A percentile compares a stretch with the other conserved stretches of the same genome.
phyloP scores from a whole-genome alignment of 2,888 invertebrate species.

The Acleris laterana region DNA sequence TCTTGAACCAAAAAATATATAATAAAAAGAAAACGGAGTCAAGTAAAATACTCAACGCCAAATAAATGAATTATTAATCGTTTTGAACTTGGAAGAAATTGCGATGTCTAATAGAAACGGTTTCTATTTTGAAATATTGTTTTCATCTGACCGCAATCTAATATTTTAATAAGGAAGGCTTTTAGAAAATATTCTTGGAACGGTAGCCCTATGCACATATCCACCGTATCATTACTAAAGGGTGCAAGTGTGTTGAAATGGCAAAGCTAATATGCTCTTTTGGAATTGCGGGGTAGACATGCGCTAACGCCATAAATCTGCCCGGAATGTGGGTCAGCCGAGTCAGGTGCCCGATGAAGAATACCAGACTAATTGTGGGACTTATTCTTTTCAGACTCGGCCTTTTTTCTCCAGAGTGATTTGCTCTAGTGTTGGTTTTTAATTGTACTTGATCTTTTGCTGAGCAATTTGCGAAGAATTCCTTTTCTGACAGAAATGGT shows the following conservation, averaged over 20 bases:
- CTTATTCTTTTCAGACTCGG: slow-evolving; percentile 31
- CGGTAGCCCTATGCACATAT: slow-evolving; percentile 30
- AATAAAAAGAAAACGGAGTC: too few relatives aligned
- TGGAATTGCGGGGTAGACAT: slow-evolving; percentile 22
- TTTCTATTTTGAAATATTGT: slow-evolving; percentile 26
- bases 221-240: not conserved
- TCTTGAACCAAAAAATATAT: too few relatives aligned
- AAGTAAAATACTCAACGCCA: too few relatives aligned
- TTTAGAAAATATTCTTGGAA: slow-evolving; percentile 16
- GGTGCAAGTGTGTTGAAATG: not conserved
- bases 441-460: not conserved
- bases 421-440: slow-evolving; percentile 1
- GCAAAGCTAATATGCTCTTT: not conserved
- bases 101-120: slow-evolving; percentile 14
- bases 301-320: slow-evolving; percentile 54
- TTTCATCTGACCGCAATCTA: slow-evolving; percentile 9
- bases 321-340: slow-evolving; percentile 54
- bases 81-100: slow-evolving; percentile 2
- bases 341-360: slow-evolving; percentile 52
- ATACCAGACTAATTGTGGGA: slow-evolving; percentile 49
- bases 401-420: not conserved
- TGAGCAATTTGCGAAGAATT: not conserved
- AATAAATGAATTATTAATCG: too few relatives aligned
- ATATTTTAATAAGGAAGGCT: slow-evolving; percentile 20
- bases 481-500: not conserved